Evolutionary conservation across 2,888 invertebrate genomes (phyloP).

Genomic region (Meiosimyza decipiens): DNA sequence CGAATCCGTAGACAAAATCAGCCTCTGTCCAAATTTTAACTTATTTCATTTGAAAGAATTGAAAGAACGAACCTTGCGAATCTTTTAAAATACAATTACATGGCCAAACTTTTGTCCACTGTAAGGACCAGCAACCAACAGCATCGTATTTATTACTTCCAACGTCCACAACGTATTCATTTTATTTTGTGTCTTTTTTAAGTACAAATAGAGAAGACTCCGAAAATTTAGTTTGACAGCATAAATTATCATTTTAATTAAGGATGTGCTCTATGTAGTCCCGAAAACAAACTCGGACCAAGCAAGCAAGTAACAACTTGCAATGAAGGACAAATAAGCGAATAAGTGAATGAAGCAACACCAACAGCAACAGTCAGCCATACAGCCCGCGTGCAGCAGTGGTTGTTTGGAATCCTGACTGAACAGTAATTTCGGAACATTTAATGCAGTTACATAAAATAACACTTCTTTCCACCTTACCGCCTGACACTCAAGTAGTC

Average conservation of each 20-base stretch:
- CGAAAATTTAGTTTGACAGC: constrained; percentile 41
- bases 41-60: too few relatives aligned
- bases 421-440: constrained; percentile 42
- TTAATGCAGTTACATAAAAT: constrained; percentile 43
- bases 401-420: constrained; percentile 28
- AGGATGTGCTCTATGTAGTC: constrained; percentile 41
- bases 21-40: too few relatives aligned
- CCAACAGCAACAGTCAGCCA: too few relatives aligned
- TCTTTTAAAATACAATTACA: too few relatives aligned
- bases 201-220: background rate
- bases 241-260: constrained; percentile 47
- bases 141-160: too few relatives aligned
- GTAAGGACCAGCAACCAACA: too few relatives aligned
- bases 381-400: background rate
- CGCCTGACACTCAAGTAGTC: background rate
- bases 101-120: too few relatives aligned
- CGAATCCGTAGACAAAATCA: too few relatives aligned
- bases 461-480: background rate
- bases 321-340: background rate
- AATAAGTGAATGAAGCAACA: too few relatives aligned
- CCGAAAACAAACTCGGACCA: constrained; percentile 30
- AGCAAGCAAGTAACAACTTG: background rate
- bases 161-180: background rate
- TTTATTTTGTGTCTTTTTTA: background rate
- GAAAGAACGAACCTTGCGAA: too few relatives aligned